Base-by-base conservation (phyloP, 2,888 invertebrate genomes). In the Tipula confusa region DNA sequence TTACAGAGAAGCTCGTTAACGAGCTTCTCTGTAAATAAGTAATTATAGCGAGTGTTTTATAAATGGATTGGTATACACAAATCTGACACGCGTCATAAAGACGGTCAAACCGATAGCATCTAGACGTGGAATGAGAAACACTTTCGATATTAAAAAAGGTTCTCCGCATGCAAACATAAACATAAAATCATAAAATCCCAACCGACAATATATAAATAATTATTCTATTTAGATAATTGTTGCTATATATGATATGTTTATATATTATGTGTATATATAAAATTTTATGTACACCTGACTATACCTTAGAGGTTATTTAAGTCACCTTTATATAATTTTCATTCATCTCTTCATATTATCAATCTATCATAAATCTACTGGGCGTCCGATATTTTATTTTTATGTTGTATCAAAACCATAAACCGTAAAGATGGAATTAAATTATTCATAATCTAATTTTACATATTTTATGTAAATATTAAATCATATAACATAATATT, bases 381-480 rank as follows among this genome's bases (percentile, higher is more conserved):
- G 64, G 64, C 24, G 64, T 6, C 11, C 11, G 5, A 33, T 9
- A 24, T 24, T 18, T 64, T 43, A n/a, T n/a, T 64, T 64, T 64
- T 64, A 9, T 64, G 64, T 64, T 24, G 9, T 64, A 64, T 64
- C 24, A 64, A n/a, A 43, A 43, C 43, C 43, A 43, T 43, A 43
- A 64, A 24, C 64, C 24, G 24, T 64, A 64, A 64, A 64, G 64
- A 64, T 64, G 64, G 24, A 64, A 64, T 64, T 64, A 64, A 64
- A 64, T 64, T 64, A 64, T 64, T 64, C 64, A 64, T 64, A 64
- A 64, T 64, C 64, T 64, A 64, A 64, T 64, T 24, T 64, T 64
- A 64, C 24, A 24, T 64, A 24, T 64, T 64, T 64, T 64, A 7
- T 64, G 43, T 43, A 43, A 43, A 43, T 43, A 43, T 43, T 9